Evolutionary conservation across 2,888 invertebrate species (phyloP), one percentile per base, ranked within the genome.

Genomic region (Agrotis segetum): DNA sequence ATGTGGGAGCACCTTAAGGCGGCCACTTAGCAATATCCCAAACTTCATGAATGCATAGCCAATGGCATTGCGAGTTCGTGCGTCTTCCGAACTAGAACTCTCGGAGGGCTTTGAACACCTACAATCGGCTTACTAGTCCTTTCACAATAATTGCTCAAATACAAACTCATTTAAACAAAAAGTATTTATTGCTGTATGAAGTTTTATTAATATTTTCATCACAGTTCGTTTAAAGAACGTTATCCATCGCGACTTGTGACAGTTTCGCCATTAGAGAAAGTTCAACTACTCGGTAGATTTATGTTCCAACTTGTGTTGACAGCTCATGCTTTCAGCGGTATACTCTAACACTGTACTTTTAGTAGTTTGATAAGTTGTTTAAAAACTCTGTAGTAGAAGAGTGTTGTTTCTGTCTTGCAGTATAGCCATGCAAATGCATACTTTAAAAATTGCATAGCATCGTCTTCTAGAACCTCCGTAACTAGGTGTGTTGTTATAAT

Each of bases 211-310:
- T 70, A 44, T 50, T 40, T 68, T 17, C 4, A 44, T 44, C 40
- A 19, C n/a, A 17, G n/a, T 56, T 49, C 19, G 2, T 50, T n/a
- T 62, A 34, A 34, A 62, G n/a, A 50, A 47, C 34, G 16, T 46
- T 46, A 47, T 64, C 17, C 34, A 40, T 66, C 53, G 44, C 55
- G 14, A 66, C 60, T 74, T 56, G 53, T 72, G 65, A 56, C 59
- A 74, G 67, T 61, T 67, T 67, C 19, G 7, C 74, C 29, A 74
- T 44, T 74, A 74, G 24, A 72, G 47, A 52, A 73, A 74, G 47
- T 66, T 66, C 40, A 60, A 55, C 55, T 66, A 49, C 55, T 44
- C 0, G n/a, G 11, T 47, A 64, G 21, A 74, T 66, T 73, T 65
- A 73, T 73, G 47, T 49, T 24, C 40, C 24, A 74, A 74, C 67